Conservation (phyloP, 2,113 vertebrate species). For the Verasper variegatus region DNA sequence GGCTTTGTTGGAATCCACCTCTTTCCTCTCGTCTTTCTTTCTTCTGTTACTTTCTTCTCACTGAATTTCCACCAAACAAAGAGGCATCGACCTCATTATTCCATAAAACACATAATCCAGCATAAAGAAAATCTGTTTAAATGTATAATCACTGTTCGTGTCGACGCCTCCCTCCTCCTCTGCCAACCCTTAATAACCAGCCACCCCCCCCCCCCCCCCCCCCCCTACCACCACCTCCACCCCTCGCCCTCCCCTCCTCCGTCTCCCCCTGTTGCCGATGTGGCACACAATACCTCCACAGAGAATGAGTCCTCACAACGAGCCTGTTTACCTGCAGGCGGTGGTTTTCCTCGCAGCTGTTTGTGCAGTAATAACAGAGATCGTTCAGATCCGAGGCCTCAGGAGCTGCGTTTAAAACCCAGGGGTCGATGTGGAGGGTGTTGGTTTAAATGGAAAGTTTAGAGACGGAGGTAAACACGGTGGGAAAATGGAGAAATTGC, state of each 20-base stretch:
- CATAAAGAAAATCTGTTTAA: background rate
- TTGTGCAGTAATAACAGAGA: constrained; percentile 18
- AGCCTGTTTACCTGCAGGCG: constrained; percentile 46
- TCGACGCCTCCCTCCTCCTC: constrained; percentile 23
- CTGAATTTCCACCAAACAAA: background rate
- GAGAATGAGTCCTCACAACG: constrained; percentile 23
- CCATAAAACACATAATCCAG: background rate
- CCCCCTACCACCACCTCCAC: constrained; percentile 1
- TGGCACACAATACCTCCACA: constrained; percentile 88
- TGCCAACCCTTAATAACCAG: constrained; percentile 43
- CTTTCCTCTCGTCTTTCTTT: background rate
- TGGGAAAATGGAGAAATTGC: background rate
- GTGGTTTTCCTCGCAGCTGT: constrained; percentile 25
- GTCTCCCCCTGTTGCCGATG: constrained; percentile 84
- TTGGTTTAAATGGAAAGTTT: background rate
- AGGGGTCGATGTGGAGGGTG: background rate
- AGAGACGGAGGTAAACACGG: no score
- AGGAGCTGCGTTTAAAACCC: background rate
- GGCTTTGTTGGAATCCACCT: constrained; percentile 78
- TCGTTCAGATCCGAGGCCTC: background rate
- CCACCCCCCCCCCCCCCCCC: constrained; percentile 69
- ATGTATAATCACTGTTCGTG: no score
- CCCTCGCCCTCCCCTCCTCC: constrained; percentile 7
- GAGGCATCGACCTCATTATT: background rate
- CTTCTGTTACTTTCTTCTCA: background rate